phyloP scores from a whole-genome alignment of 2,888 invertebrate species.

The Caenorhabditis plicata region DNA sequence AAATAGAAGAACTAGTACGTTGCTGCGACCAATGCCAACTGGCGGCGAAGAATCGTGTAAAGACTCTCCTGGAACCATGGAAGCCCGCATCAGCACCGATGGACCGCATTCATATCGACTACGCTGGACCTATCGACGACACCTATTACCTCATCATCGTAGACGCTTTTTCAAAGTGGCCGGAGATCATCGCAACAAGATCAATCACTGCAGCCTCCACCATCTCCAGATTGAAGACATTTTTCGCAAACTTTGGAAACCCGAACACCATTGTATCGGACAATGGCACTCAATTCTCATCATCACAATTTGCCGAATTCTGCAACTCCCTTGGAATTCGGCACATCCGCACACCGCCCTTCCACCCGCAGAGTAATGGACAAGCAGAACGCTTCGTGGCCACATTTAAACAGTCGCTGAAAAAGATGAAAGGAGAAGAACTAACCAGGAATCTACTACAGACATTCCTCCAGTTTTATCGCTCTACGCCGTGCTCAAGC shows the following conservation, averaged over 20 bases:
- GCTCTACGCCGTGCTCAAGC: constrained; percentile 11
- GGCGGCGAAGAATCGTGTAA: constrained; percentile 33
- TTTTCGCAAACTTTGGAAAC: constrained; percentile 52
- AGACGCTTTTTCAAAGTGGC: constrained; percentile 68
- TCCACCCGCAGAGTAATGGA: too few species aligned
- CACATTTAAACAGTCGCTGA: too few species aligned
- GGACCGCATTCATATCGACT: constrained; percentile 67
- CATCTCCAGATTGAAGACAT: constrained; percentile 28
- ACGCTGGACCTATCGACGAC: constrained; percentile 66
- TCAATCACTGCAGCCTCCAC: constrained; percentile 28
- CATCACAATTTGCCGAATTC: too few species aligned
- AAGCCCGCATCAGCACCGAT: constrained; percentile 54
- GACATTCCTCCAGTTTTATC: constrained; percentile 16
- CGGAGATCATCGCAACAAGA: constrained; percentile 58
- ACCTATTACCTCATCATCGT: constrained; percentile 64
- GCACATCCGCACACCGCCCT: too few species aligned
- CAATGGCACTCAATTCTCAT: too few species aligned
- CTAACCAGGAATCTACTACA: constrained; percentile 6
- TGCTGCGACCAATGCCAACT: constrained; percentile 45
- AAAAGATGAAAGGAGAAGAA: too few species aligned
- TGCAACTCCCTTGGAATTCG: too few species aligned
- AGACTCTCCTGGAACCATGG: constrained; percentile 55
- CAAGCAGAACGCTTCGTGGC: too few species aligned
- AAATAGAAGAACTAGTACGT: constrained; percentile 35
- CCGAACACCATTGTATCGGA: constrained; percentile 60